Percentiles rank a stretch among this genome's conserved stretches.
Evolutionary conservation across 2,888 invertebrate genomes (phyloP).

Genomic region (Diachrysia chrysitis): DNA sequence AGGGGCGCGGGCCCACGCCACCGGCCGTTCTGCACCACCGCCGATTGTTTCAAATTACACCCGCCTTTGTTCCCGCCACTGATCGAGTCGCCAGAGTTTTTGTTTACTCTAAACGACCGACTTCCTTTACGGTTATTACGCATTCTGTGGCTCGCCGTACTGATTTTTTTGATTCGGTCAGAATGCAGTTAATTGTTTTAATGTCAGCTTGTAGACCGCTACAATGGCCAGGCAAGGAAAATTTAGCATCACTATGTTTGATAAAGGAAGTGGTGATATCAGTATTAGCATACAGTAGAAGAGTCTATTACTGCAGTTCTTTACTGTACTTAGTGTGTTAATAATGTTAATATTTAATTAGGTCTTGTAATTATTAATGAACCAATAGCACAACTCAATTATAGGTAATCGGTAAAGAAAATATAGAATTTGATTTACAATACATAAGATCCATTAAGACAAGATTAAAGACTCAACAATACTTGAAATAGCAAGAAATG

Average conservation of each 20-base stretch:
- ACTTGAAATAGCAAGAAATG: not conserved
- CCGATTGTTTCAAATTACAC: conserved; percentile 89
- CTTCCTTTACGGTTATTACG: conserved; percentile 88
- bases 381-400: too few relatives aligned
- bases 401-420: too few relatives aligned
- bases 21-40: conserved; percentile 82
- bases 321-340: not conserved
- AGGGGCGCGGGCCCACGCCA: conserved; percentile 84
- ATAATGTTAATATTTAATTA: too few relatives aligned
- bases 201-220: conserved; percentile 41
- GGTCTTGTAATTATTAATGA: too few relatives aligned
- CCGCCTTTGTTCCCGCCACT: conserved; percentile 87
- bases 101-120: conserved; percentile 85
- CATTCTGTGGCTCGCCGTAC: conserved; percentile 80
- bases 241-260: not conserved
- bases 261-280: not conserved
- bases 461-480: not conserved
- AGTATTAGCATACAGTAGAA: not conserved
- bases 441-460: not conserved
- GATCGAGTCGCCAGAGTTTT: conserved; percentile 87
- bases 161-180: conserved; percentile 75
- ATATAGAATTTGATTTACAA: too few relatives aligned
- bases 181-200: conserved; percentile 71
- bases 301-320: not conserved
- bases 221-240: not conserved